These are phyloP conservation scores for Petroica traversi DNA, from an alignment of 2,113 vertebrate genomes.

Conservation along the genomic window DNA sequence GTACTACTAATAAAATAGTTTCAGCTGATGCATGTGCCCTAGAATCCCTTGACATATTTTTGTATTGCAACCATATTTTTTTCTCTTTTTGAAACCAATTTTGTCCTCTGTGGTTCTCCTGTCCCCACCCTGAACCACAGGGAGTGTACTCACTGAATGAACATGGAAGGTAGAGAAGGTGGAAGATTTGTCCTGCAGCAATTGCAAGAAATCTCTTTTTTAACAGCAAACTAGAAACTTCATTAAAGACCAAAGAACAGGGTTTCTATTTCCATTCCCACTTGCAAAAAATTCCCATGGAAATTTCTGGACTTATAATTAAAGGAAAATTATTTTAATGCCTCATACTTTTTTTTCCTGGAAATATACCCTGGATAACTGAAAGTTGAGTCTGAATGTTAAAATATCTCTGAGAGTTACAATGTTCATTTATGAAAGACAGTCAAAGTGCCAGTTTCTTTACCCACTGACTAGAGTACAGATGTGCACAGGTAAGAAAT, in stretches of 20 bases:
- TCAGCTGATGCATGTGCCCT: background rate
- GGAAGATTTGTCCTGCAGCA: background rate
- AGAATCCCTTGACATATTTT: background rate
- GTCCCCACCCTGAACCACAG: background rate
- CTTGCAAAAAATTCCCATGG: background rate
- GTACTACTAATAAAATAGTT: background rate
- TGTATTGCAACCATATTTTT: background rate
- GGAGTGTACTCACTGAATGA: background rate
- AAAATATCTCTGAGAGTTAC: background rate
- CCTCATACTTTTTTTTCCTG: background rate
- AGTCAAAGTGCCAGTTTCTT: background rate
- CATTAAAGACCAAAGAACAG: background rate
- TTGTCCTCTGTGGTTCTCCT: background rate
- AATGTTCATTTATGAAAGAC: background rate
- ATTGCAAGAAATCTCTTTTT: background rate
- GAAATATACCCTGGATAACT: background rate
- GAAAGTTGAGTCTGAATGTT: background rate
- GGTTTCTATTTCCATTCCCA: background rate
- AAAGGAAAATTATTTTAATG: background rate
- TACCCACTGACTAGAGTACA: background rate
- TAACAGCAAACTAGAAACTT: background rate
- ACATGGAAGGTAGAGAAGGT: background rate
- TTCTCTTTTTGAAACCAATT: background rate
- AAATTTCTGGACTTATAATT: background rate
- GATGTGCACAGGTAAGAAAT: background rate